These are phyloP conservation scores for Dioctria linearis DNA, from an alignment of 2,888 invertebrate species.

Conservation along the genomic window DNA sequence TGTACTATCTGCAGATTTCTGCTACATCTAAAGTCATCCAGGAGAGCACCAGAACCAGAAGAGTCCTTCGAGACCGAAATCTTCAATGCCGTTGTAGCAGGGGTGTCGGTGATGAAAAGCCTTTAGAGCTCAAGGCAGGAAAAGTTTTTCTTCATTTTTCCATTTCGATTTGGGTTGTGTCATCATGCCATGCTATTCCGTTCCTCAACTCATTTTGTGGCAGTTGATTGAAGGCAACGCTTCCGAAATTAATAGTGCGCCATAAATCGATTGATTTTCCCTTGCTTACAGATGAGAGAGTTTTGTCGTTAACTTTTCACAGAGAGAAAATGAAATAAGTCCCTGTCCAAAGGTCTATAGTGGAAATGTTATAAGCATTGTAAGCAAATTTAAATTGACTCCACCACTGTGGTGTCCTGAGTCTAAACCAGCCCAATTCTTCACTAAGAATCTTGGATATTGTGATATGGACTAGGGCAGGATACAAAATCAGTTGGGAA, in stretches of 20 bases:
- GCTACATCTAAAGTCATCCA: not conserved
- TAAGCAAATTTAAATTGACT: slow-evolving; percentile 51
- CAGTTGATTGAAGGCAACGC: slow-evolving; percentile 53
- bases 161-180: slow-evolving; percentile 53
- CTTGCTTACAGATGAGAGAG: slow-evolving; percentile 39
- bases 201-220: slow-evolving; percentile 52
- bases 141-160: slow-evolving; percentile 39
- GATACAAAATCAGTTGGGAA: not conserved
- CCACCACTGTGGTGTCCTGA: not conserved
- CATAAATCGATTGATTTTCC: slow-evolving; percentile 52
- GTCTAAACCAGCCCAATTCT: not conserved
- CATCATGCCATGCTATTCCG: slow-evolving; percentile 45
- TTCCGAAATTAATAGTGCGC: slow-evolving; percentile 53
- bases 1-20: slow-evolving; percentile 12
- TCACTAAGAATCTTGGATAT: no score
- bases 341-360: not conserved
- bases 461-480: slow-evolving; percentile 2
- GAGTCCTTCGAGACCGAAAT: slow-evolving; percentile 30
- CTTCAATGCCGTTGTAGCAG: not conserved
- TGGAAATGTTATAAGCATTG: not conserved
- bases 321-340: slow-evolving; percentile 7
- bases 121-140: slow-evolving; percentile 22
- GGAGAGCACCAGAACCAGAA: slow-evolving; percentile 10
- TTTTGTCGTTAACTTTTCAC: not conserved
- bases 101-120: slow-evolving; percentile 43